Conservation (phyloP, 2,113 vertebrate species). For the Haemorhous mexicanus region DNA sequence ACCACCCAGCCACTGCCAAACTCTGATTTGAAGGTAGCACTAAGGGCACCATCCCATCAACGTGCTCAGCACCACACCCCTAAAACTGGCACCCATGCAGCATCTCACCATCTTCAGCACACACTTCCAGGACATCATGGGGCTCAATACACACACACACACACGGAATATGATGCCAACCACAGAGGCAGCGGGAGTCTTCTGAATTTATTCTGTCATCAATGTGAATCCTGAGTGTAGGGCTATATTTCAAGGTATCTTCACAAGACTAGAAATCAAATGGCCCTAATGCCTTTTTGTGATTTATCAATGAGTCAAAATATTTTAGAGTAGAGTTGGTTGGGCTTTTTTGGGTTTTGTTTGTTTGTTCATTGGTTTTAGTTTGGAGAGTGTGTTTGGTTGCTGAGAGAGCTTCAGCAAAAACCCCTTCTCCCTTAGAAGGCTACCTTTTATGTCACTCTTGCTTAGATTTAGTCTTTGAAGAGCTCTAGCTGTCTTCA, state of each 20-base stretch:
- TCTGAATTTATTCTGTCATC: background rate
- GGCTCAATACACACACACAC: background rate
- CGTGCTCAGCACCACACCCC: background rate
- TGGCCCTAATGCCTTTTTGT: background rate
- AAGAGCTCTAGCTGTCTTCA: background rate
- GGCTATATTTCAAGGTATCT: background rate
- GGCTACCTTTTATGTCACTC: background rate
- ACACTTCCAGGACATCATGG: background rate
- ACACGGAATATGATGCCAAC: background rate
- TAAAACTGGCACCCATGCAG: background rate
- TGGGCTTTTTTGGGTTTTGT: background rate
- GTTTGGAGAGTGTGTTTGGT: background rate
- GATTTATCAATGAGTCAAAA: background rate
- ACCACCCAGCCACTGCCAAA: background rate
- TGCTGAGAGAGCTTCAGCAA: background rate
- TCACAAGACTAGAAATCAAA: background rate
- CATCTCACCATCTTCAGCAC: background rate
- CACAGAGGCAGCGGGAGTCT: background rate
- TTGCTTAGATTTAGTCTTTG: background rate
- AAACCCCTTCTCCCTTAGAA: background rate
- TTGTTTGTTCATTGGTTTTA: background rate
- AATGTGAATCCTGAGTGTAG: background rate
- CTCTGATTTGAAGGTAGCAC: background rate
- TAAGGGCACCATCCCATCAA: background rate
- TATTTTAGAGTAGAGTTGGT: background rate